phyloP scores from a whole-genome alignment of 2,113 vertebrate species.

The Chloropsis cyanopogon region DNA sequence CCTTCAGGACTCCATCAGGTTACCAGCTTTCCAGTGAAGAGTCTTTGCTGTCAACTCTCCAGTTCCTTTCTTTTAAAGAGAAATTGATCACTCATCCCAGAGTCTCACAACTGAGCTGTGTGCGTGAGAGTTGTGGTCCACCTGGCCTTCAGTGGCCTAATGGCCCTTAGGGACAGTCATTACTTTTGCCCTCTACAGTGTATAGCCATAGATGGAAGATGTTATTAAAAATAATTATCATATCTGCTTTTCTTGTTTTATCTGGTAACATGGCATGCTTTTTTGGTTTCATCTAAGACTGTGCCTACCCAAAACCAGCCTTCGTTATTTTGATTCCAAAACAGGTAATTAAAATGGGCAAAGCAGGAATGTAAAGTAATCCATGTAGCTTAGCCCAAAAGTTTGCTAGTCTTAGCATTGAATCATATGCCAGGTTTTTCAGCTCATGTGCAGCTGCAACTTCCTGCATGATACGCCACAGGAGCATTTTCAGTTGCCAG shows the following conservation, averaged over 20 bases:
- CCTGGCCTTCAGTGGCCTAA: neutral
- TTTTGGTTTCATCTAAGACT: neutral
- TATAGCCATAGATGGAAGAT: neutral
- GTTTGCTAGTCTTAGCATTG: neutral
- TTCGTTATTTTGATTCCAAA: neutral
- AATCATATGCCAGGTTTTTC: neutral
- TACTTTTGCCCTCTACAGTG: neutral
- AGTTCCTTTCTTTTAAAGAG: neutral
- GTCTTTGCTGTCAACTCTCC: neutral
- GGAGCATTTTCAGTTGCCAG: neutral
- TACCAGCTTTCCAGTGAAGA: neutral
- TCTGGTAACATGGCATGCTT: neutral
- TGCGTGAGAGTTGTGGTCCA: neutral
- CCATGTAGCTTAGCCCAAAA: neutral
- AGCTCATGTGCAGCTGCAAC: neutral
- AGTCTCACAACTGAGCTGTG: neutral
- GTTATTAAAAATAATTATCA: neutral
- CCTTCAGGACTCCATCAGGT: neutral
- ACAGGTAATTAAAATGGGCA: neutral
- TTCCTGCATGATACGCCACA: neutral
- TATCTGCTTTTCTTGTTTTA: neutral
- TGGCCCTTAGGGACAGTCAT: neutral
- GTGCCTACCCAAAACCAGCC: neutral
- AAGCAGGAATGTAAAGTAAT: neutral
- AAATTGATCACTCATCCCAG: neutral